Conservation (phyloP, 1,140 invertebrate species). For the Rhopalosiphum maidis region DNA sequence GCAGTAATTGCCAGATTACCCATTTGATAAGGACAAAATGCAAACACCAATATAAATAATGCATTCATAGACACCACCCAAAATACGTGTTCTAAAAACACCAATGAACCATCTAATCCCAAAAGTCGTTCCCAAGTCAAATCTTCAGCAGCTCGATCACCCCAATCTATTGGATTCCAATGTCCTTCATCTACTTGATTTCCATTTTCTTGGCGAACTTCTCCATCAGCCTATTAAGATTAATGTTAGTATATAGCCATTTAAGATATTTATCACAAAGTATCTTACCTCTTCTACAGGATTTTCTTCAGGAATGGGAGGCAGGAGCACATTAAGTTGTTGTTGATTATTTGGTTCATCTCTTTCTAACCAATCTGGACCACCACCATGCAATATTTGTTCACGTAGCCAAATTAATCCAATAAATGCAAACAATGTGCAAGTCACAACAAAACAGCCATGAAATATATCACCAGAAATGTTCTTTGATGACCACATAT, state of each 20-base stretch:
- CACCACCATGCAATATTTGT: slow-evolving; percentile 96
- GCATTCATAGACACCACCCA: slow-evolving; percentile 98
- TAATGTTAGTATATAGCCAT: background rate
- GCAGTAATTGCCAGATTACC: slow-evolving; percentile 82
- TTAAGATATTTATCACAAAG: background rate
- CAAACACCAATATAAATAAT: slow-evolving; percentile 92
- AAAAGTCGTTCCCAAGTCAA: slow-evolving; percentile 96
- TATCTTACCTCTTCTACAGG: slow-evolving; percentile 48
- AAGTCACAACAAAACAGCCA: slow-evolving; percentile 95
- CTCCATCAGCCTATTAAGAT: slow-evolving; percentile 54
- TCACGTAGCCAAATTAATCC: slow-evolving; percentile 96
- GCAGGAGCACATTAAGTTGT: slow-evolving; percentile 25
- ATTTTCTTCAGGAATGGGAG: slow-evolving; percentile 54
- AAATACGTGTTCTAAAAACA: slow-evolving; percentile 98
- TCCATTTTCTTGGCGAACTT: slow-evolving; percentile 58
- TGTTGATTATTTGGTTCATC: slow-evolving; percentile 58
- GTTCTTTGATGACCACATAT: slow-evolving; percentile 93
- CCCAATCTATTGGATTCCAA: slow-evolving; percentile 98
- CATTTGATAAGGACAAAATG: slow-evolving; percentile 95
- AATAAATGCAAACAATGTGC: slow-evolving; percentile 96
- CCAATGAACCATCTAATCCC: slow-evolving; percentile 93
- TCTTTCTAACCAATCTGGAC: slow-evolving; percentile 91
- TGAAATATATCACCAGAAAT: slow-evolving; percentile 92
- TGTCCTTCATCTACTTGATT: slow-evolving; percentile 77
- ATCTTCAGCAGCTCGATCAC: slow-evolving; percentile 93